Conservation (phyloP, 2,113 vertebrate genomes). For the Paralichthys olivaceus region DNA sequence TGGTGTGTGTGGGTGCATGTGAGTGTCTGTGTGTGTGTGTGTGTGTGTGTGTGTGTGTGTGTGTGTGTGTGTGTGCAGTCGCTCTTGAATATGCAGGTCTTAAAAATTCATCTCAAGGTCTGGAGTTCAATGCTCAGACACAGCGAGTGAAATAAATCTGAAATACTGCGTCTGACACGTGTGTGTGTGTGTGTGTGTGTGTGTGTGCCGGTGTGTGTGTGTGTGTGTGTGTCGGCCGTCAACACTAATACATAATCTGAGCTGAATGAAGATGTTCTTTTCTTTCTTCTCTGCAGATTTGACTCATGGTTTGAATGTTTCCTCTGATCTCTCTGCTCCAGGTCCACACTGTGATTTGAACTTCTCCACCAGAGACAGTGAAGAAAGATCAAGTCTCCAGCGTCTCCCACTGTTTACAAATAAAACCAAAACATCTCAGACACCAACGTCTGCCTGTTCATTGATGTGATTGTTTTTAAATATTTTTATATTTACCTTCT, state of each 20-base stretch:
- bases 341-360: too few species aligned
- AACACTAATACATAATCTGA: too few species aligned
- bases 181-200: conserved; percentile 2
- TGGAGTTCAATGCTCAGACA: conserved; percentile 30
- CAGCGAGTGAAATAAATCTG: conserved; percentile 27
- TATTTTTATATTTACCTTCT: too few species aligned
- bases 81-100: conserved; percentile 63
- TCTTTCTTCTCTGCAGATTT: neutral
- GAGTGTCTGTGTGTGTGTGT: conserved; percentile 5
- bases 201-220: neutral
- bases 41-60: conserved; percentile 7
- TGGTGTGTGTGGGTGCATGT: conserved; percentile 4
- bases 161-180: conserved; percentile 3
- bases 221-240: neutral
- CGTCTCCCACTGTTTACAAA: too few species aligned
- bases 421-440: too few species aligned
- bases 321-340: too few species aligned
- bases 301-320: too few species aligned
- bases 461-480: too few species aligned
- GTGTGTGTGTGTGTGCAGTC: conserved; percentile 1
- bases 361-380: too few species aligned
- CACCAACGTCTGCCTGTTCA: too few species aligned
- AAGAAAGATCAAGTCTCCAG: too few species aligned
- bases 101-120: conserved; percentile 50
- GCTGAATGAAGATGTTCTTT: neutral